Conservation (phyloP, 2,797 vertebrate species). For the Eulemur albifrons region DNA sequence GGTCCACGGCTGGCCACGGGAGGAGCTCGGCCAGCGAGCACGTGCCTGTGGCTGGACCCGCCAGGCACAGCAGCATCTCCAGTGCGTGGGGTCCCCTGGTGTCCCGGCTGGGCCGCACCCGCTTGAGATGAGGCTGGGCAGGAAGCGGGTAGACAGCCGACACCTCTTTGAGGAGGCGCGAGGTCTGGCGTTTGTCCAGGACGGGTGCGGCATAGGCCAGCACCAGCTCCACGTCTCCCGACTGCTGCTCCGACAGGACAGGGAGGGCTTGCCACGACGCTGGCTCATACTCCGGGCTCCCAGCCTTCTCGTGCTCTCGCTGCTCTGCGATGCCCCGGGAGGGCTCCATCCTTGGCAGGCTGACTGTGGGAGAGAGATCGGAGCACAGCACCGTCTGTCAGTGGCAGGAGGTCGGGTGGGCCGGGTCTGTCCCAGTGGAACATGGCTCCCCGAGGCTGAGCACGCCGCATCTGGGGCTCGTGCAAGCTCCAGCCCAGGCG, state of each 20-base stretch:
- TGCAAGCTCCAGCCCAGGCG: not conserved
- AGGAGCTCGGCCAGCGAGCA: constrained; percentile 81
- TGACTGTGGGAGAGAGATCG: constrained; percentile 73
- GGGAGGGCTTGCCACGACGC: constrained; percentile 85
- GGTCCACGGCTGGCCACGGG: constrained; percentile 63
- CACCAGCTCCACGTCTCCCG: constrained; percentile 83
- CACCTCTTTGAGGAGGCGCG: constrained; percentile 88
- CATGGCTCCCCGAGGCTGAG: not conserved
- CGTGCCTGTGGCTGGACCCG: constrained; percentile 22
- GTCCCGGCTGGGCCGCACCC: constrained; percentile 86
- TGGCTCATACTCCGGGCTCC: not conserved
- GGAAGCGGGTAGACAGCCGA: constrained; percentile 83
- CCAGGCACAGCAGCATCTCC: constrained; percentile 89
- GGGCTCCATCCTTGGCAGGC: constrained; percentile 47
- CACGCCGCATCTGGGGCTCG: not conserved
- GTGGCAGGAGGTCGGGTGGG: not conserved
- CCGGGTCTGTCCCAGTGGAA: not conserved
- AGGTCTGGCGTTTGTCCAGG: constrained; percentile 88
- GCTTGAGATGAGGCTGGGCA: constrained; percentile 87
- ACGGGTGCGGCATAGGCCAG: constrained; percentile 89
- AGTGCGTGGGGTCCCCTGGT: constrained; percentile 79
- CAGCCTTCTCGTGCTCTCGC: not conserved
- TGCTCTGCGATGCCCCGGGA: not conserved
- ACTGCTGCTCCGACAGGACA: constrained; percentile 89
- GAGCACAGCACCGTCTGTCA: constrained; percentile 38